phyloP scores from a whole-genome alignment of 2,888 invertebrate species.

The Drosophila pullipes region DNA sequence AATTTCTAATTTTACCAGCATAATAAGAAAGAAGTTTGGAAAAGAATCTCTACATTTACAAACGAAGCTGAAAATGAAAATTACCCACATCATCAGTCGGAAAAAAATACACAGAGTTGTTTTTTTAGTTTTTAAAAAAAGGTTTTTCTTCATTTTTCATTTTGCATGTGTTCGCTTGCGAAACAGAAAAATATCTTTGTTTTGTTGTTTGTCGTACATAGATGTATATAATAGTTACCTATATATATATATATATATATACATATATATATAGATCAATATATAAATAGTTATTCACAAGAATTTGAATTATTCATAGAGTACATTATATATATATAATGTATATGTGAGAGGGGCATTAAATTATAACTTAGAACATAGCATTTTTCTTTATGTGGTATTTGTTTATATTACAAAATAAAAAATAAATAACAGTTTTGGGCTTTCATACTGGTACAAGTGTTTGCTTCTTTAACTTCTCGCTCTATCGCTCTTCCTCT shows the following conservation, averaged over 20 bases:
- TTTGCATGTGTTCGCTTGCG: slow-evolving; percentile 72
- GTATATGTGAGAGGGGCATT: slow-evolving; percentile 45
- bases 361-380: slow-evolving; percentile 51
- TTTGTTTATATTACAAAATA: slow-evolving; percentile 66
- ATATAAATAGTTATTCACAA: slow-evolving; percentile 81
- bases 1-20: neutral
- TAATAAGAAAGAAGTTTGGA: neutral
- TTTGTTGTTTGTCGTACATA: slow-evolving; percentile 64
- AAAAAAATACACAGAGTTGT: slow-evolving; percentile 10
- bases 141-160: slow-evolving; percentile 65
- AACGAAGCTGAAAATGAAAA: slow-evolving; percentile 3
- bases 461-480: slow-evolving; percentile 41
- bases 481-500: slow-evolving; percentile 2
- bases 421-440: slow-evolving; percentile 81
- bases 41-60: neutral
- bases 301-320: slow-evolving; percentile 74
- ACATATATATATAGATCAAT: slow-evolving; percentile 55
- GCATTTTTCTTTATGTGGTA: slow-evolving; percentile 16
- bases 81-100: neutral
- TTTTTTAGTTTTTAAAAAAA: slow-evolving; percentile 73
- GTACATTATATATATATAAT: slow-evolving; percentile 49
- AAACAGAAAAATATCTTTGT: slow-evolving; percentile 79
- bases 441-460: slow-evolving; percentile 77
- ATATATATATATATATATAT: slow-evolving; percentile 52
- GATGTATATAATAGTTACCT: slow-evolving; percentile 58